A percentile compares a stretch with the other conserved stretches of the same genome.
phyloP scores from a whole-genome alignment of 2,113 vertebrate species.

The Prionailurus bengalensis region DNA sequence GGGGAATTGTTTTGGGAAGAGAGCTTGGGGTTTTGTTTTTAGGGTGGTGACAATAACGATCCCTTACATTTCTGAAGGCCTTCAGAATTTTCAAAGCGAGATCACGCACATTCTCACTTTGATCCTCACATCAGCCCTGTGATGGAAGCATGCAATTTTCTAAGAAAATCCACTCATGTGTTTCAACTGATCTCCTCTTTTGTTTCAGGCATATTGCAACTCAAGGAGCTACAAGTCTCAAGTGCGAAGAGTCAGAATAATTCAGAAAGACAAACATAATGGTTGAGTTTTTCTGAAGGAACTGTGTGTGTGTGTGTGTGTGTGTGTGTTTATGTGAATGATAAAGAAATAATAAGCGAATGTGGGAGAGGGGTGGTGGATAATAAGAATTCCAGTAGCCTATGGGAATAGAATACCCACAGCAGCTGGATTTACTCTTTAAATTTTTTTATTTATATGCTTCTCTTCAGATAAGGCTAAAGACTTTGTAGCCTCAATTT shows the following conservation, averaged over 20 bases:
- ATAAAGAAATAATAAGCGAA: constrained; percentile 42
- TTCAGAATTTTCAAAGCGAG: constrained; percentile 53
- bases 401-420: background rate
- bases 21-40: constrained; percentile 50
- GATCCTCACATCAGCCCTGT: constrained; percentile 56
- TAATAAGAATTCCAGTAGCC: background rate
- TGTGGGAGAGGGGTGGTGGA: background rate
- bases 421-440: background rate
- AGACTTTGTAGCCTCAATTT: background rate
- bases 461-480: background rate
- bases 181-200: constrained; percentile 63
- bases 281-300: constrained; percentile 19
- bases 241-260: constrained; percentile 71
- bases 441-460: background rate
- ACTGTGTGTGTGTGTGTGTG: background rate
- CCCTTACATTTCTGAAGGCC: constrained; percentile 1
- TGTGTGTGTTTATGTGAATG: constrained; percentile 16
- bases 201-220: constrained; percentile 67
- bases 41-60: background rate
- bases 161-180: constrained; percentile 64
- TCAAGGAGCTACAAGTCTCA: constrained; percentile 65
- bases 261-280: constrained; percentile 60
- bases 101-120: constrained; percentile 67
- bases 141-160: constrained; percentile 58
- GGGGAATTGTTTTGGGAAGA: constrained; percentile 30